Percentiles rank a stretch among this genome's conserved stretches.
phyloP scores from a whole-genome alignment of 2,888 invertebrate species.

The Drosophila koepferae region DNA sequence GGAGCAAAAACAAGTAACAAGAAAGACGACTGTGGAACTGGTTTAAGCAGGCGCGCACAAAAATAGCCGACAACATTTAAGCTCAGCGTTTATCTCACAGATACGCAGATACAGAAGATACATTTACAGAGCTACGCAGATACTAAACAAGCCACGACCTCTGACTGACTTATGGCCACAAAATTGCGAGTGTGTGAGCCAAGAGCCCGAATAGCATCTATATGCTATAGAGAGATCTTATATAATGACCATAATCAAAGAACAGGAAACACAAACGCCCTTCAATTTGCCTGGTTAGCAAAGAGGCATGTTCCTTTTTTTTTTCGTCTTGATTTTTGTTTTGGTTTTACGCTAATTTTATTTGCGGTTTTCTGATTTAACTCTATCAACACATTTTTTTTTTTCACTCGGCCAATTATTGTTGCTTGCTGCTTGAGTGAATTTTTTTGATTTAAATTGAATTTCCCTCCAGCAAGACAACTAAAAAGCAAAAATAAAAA shows the following conservation, averaged over 20 bases:
- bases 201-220: not conserved
- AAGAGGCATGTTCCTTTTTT: not conserved
- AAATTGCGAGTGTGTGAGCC: constrained; percentile 55
- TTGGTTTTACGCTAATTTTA: constrained; percentile 63
- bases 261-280: constrained; percentile 71
- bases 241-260: constrained; percentile 56
- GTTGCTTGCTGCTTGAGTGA: constrained; percentile 26
- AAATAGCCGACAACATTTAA: constrained; percentile 16
- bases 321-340: not conserved
- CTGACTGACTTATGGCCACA: constrained; percentile 61
- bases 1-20: not conserved
- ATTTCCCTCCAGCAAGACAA: constrained; percentile 45
- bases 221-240: constrained; percentile 6
- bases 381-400: constrained; percentile 45
- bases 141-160: constrained; percentile 55
- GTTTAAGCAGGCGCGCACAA: constrained; percentile 37
- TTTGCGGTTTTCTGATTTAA: constrained; percentile 74
- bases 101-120: constrained; percentile 24
- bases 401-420: constrained; percentile 36
- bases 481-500: constrained; percentile 24
- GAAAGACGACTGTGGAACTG: constrained; percentile 31
- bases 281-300: constrained; percentile 67
- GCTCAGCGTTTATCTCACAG: constrained; percentile 34
- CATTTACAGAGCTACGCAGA: constrained; percentile 12
- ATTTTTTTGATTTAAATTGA: constrained; percentile 70